Evolutionary conservation across 2,888 invertebrate species (phyloP).

Genomic region (Cotesia congregata): DNA sequence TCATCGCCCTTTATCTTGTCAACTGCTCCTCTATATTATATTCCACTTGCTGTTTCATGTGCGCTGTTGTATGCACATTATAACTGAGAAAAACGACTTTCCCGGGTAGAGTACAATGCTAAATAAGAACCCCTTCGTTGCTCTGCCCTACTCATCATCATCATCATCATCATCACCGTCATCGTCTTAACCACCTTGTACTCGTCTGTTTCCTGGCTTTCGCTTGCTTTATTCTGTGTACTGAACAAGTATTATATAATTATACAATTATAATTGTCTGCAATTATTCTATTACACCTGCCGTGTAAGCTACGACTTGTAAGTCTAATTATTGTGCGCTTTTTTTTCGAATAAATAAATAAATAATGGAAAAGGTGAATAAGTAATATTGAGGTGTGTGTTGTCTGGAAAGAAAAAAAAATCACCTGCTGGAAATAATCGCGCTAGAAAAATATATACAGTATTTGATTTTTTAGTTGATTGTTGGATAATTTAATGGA

Average conservation of each 20-base stretch:
- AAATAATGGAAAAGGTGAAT: neutral
- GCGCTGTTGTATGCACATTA: slow-evolving; percentile 1
- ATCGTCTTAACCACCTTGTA: neutral
- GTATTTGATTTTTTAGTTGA: neutral
- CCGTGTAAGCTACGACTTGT: neutral
- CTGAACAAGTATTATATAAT: slow-evolving; percentile 2
- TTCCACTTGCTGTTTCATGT: slow-evolving; percentile 46
- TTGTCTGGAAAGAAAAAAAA: neutral
- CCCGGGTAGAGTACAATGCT: slow-evolving; percentile 25
- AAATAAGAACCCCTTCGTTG: slow-evolving; percentile 27
- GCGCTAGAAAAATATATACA: neutral
- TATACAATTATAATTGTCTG: slow-evolving; percentile 17
- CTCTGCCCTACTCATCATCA: slow-evolving; percentile 17
- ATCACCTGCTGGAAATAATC: neutral
- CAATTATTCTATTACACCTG: slow-evolving; percentile 23
- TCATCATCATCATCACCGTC: slow-evolving; percentile 14
- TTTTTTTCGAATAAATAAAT: slow-evolving; percentile 11
- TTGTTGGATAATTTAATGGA: neutral
- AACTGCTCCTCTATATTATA: slow-evolving; percentile 61
- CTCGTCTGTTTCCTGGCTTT: neutral
- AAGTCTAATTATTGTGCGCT: neutral
- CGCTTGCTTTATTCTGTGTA: slow-evolving; percentile 1
- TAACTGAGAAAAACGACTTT: slow-evolving; percentile 6
- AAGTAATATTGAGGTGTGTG: neutral
- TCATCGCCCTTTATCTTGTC: slow-evolving; percentile 68